Conservation (phyloP, 1,140 invertebrate species). For the Meloidogyne hapla region DNA sequence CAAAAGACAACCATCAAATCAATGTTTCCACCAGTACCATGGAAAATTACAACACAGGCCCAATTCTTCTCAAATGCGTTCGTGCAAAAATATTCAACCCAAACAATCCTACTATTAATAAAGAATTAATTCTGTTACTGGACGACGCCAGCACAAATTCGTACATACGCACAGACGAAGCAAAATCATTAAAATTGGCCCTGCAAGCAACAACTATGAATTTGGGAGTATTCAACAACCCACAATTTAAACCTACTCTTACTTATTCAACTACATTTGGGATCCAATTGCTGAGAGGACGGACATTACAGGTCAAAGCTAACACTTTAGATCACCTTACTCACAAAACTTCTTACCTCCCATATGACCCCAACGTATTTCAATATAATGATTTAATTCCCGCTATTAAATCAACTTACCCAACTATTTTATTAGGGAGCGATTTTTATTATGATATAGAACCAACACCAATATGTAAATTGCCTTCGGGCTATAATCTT, state of each 20-base stretch:
- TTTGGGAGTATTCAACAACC: neutral
- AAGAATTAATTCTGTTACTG: neutral
- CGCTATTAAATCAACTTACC: neutral
- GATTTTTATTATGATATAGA: slow-evolving; percentile 10
- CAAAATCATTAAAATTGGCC: neutral
- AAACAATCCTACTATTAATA: neutral
- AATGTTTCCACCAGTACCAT: too few species aligned
- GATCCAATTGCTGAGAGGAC: neutral
- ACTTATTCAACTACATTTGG: neutral
- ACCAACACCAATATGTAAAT: neutral
- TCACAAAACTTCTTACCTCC: neutral
- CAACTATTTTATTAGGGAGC: neutral
- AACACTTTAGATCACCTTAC: neutral
- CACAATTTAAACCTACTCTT: neutral
- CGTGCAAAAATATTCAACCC: neutral
- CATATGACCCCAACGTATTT: neutral
- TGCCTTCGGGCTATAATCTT: slow-evolving; percentile 4
- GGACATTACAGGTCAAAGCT: neutral
- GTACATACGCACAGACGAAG: neutral
- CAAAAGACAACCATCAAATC: too few species aligned
- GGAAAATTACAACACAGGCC: neutral
- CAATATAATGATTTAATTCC: neutral
- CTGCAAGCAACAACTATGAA: neutral
- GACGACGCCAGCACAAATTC: slow-evolving; percentile 7
- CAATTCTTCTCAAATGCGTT: neutral